A percentile compares a stretch with the other conserved stretches of the same genome.
Evolutionary conservation across 2,888 invertebrate genomes (phyloP).

Genomic region (Dasysyrphus albostriatus): DNA sequence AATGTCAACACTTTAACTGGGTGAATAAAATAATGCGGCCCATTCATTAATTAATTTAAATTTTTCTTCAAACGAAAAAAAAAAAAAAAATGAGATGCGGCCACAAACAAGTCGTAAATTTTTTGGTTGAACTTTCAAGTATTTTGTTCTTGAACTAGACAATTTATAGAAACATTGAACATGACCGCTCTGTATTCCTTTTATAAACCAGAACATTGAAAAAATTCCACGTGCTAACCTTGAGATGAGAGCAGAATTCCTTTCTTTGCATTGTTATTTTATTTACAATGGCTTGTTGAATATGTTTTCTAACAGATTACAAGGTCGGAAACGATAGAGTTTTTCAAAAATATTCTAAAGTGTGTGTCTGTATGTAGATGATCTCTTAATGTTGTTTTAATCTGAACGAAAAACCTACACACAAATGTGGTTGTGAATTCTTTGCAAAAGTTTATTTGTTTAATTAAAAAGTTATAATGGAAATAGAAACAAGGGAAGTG

Average conservation of each 20-base stretch:
- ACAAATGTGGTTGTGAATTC: background rate
- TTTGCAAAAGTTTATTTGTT: background rate
- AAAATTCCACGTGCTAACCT: constrained; percentile 20
- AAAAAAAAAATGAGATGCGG: constrained; percentile 3
- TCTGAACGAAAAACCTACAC: constrained; percentile 1
- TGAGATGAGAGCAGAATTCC: background rate
- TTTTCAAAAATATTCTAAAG: constrained; percentile 11
- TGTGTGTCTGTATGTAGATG: background rate
- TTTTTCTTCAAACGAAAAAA: constrained; percentile 13
- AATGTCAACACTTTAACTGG: constrained; percentile 25
- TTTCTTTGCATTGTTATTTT: constrained; percentile 16
- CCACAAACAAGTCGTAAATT: constrained; percentile 11
- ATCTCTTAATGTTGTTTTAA: background rate
- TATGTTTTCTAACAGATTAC: constrained; percentile 20
- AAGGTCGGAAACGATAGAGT: constrained; percentile 35
- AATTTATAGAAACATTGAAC: constrained; percentile 14
- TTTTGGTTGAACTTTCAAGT: constrained; percentile 37
- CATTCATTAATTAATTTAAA: constrained; percentile 33
- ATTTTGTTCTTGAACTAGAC: constrained; percentile 23
- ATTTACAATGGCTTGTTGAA: constrained; percentile 6
- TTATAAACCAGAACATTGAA: background rate
- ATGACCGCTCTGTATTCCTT: background rate
- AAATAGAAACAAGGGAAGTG: background rate
- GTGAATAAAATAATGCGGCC: constrained; percentile 10
- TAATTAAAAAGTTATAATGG: background rate